phyloP scores from a whole-genome alignment of 2,113 vertebrate genomes.

The Neopipo cinnamomea region DNA sequence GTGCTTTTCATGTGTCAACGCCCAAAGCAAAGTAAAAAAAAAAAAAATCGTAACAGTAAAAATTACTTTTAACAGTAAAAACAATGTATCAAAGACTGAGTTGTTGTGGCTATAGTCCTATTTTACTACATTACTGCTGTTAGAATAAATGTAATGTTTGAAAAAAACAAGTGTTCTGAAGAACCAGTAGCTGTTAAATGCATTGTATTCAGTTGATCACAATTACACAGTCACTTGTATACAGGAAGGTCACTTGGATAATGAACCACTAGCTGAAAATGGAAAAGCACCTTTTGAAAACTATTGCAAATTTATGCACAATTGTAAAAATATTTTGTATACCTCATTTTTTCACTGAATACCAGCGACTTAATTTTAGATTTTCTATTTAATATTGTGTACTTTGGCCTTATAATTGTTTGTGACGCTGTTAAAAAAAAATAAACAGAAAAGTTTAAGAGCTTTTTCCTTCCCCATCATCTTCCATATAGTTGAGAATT shows the following conservation, averaged over 20 bases:
- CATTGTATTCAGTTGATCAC: background rate
- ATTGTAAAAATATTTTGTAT: background rate
- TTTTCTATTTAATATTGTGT: conserved; percentile 33
- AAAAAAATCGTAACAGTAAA: background rate
- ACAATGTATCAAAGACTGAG: background rate
- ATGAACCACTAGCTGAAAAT: conserved; percentile 3
- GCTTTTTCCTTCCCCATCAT: background rate
- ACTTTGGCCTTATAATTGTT: conserved; percentile 20
- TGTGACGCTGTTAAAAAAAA: background rate
- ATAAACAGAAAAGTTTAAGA: background rate
- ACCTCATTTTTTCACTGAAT: conserved; percentile 5
- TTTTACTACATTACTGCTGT: background rate
- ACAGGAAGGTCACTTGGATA: background rate
- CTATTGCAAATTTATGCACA: background rate
- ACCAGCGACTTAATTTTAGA: background rate
- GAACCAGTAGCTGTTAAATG: background rate
- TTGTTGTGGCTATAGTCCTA: background rate
- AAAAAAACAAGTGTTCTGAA: background rate
- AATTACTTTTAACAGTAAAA: background rate
- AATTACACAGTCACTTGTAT: background rate
- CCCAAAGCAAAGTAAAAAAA: background rate
- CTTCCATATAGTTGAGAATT: background rate
- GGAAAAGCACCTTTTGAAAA: conserved; percentile 23
- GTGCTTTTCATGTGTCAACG: background rate
- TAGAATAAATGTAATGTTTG: background rate